A percentile compares a stretch with the other conserved stretches of the same genome.
These are phyloP conservation scores for Hycleus cichorii DNA, from an alignment of 1,140 invertebrate genomes.

Conservation along the genomic window DNA sequence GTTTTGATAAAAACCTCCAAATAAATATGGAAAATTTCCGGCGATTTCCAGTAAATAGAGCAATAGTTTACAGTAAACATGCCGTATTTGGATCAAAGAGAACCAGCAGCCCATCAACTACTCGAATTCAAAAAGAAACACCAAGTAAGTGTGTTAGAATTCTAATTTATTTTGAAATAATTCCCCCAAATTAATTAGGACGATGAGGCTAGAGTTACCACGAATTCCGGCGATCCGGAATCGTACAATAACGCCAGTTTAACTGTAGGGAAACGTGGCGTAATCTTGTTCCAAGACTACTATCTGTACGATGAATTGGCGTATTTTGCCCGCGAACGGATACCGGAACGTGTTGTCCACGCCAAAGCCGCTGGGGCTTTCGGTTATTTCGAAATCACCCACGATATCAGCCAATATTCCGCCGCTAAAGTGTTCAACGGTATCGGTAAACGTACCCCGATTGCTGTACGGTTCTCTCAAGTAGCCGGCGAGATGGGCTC, in stretches of 20 bases:
- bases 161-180: too few relatives aligned
- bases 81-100: too few relatives aligned
- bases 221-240: constrained; percentile 64
- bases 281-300: constrained; percentile 82
- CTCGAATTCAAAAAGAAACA: too few relatives aligned
- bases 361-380: constrained; percentile 96
- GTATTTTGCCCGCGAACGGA: constrained; percentile 90
- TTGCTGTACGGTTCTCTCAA: constrained; percentile 73
- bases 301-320: constrained; percentile 88
- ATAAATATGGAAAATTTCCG: too few relatives aligned
- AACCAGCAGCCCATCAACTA: too few relatives aligned
- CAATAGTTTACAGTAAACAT: too few relatives aligned
- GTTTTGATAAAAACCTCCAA: too few relatives aligned
- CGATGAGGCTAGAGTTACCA: constrained; percentile 42
- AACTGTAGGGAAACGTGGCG: constrained; percentile 80
- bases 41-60: too few relatives aligned
- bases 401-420: constrained; percentile 72
- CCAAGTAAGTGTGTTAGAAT: too few relatives aligned
- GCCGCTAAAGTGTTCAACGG: constrained; percentile 74
- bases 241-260: constrained; percentile 61
- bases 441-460: constrained; percentile 74
- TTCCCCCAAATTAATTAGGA: not conserved
- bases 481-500: constrained; percentile 83
- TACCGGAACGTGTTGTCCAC: constrained; percentile 95
- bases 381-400: constrained; percentile 90